Conservation (phyloP, 2,888 invertebrate species). For the Callyntrura sp. region DNA sequence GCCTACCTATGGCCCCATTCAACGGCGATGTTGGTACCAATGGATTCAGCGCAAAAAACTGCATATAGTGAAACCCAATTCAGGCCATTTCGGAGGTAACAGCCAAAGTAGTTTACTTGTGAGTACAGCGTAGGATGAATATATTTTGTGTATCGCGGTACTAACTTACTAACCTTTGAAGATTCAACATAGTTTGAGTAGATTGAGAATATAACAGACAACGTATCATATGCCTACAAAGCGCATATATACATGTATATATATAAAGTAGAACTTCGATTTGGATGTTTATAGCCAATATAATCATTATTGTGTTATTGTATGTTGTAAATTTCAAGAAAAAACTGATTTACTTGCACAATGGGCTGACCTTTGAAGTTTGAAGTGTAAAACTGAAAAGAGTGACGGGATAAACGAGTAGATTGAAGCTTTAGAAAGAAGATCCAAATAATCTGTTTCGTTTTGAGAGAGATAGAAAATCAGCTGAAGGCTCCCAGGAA, state of each 20-base stretch:
- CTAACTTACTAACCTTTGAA: neutral
- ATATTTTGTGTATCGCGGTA: neutral
- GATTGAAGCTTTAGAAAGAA: slow-evolving; percentile 31
- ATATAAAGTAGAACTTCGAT: neutral
- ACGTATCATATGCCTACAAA: too few relatives aligned
- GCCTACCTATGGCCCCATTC: too few relatives aligned
- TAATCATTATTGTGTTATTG: slow-evolving; percentile 75
- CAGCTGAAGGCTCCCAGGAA: neutral
- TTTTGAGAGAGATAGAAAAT: neutral
- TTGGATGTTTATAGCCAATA: slow-evolving; percentile 64
- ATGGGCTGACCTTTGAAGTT: neutral
- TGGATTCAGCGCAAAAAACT: too few relatives aligned
- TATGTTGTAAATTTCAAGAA: slow-evolving; percentile 66
- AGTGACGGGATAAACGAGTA: neutral
- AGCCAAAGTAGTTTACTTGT: too few relatives aligned
- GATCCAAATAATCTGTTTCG: neutral
- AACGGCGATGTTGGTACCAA: too few relatives aligned
- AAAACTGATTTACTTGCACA: slow-evolving; percentile 29
- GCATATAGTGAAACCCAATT: too few relatives aligned
- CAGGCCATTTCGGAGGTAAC: too few relatives aligned
- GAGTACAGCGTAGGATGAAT: neutral
- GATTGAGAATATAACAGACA: neutral
- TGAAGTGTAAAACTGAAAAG: slow-evolving; percentile 23
- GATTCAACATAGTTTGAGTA: too few relatives aligned
- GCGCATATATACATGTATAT: neutral